Evolutionary conservation across 2,113 vertebrate species (phyloP), one percentile per base, ranked within the genome.

Genomic region (Cephalopholis sonnerati): DNA sequence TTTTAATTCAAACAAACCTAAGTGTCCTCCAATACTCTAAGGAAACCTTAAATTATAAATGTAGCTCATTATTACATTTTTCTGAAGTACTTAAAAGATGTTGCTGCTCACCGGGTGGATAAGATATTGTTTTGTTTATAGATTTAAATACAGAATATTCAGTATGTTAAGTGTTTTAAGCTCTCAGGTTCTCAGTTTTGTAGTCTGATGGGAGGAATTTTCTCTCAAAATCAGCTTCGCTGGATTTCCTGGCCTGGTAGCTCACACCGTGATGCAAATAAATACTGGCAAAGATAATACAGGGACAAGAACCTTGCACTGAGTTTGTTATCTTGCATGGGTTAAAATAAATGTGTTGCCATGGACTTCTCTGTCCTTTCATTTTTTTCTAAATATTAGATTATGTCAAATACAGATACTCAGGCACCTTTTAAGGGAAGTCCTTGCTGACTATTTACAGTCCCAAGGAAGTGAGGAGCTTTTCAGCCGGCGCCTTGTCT

Each of bases 401-500:
- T 84, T 64, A 81, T 64, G 54, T 64, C 61, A 64, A 68, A 87
- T 25, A 67, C 15, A 53, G 29, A 79, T 71, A 16, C 20, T 27
- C 17, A 18, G 67, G 57, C 67, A 32, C 50, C 63, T 1, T 64
- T 90, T 68, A 63, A 61, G 36, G 58, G 78, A 72, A 82, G 46
- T 75, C 66, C 69, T 76, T 66, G 77, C 24, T 7, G 74, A 75
- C 69, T 82, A 84, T 87, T 91, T 89, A 84, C 67, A 57, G 77
- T 88, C 84, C 72, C 74, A 77, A 74, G 68, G 64, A 80, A 82
- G 66, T 84, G 66, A 58, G 82, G 63, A 79, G 83, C 63, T 76
- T 65, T 87, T 81, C 44, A 15, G 74, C 53, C 6, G 65, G 54
- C 13, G 77, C 77, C 67, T 92, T 93, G 92, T 91, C 93, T 83